Percentiles rank a stretch among this genome's conserved stretches.
phyloP scores from a whole-genome alignment of 2,797 vertebrate species.

The Adelosebastes latens region DNA sequence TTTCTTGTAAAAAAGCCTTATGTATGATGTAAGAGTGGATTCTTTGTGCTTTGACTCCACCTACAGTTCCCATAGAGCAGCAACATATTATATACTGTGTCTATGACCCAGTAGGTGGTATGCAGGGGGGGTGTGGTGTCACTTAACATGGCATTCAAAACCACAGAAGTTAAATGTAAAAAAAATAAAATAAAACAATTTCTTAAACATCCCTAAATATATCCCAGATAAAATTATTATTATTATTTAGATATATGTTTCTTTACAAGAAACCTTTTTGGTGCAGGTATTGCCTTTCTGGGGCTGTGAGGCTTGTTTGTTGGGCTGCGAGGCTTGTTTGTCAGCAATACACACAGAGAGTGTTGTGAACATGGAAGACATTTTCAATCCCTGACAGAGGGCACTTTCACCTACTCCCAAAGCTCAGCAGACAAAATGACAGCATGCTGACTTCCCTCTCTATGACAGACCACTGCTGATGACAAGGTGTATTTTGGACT shows the following conservation, averaged over 20 bases:
- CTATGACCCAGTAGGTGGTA: background rate
- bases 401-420: slow-evolving; percentile 55
- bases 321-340: slow-evolving; percentile 30
- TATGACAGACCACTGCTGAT: slow-evolving; percentile 63
- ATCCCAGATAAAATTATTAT: background rate
- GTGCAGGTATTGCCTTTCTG: background rate
- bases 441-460: slow-evolving; percentile 64
- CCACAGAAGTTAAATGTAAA: background rate
- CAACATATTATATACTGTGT: slow-evolving; percentile 43
- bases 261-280: background rate
- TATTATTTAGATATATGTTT: background rate
- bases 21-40: slow-evolving; percentile 40
- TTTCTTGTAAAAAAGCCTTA: background rate
- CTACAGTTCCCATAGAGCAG: slow-evolving; percentile 72
- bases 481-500: slow-evolving; percentile 72
- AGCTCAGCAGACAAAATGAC: slow-evolving; percentile 66
- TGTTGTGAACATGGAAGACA: slow-evolving; percentile 51
- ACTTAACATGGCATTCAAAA: background rate
- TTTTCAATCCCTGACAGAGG: slow-evolving; percentile 61
- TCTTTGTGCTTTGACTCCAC: slow-evolving; percentile 77
- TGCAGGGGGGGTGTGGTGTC: background rate
- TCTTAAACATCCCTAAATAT: background rate
- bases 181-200: background rate
- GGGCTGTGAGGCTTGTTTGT: slow-evolving; percentile 38
- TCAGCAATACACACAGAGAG: slow-evolving; percentile 32